A percentile compares a stretch with the other conserved stretches of the same genome.
Conservation (phyloP, 2,888 invertebrate genomes). For the Rhaphigaster nebulosa region DNA sequence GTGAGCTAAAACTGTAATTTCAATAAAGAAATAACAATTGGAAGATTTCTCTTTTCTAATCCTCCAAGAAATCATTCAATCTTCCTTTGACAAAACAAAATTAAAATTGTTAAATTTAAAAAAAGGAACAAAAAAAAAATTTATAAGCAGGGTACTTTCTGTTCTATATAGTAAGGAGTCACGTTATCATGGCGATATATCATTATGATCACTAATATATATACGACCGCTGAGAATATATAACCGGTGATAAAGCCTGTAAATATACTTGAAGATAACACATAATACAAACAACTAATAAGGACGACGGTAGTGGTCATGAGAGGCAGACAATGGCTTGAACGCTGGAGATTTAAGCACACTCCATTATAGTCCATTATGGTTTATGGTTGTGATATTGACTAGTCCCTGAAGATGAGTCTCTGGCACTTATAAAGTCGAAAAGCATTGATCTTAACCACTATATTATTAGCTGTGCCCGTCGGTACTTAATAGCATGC, state of each 20-base stretch:
- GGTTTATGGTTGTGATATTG: background rate
- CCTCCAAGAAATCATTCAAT: no score
- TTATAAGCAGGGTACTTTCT: no score
- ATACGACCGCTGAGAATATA: background rate
- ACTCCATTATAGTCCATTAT: background rate
- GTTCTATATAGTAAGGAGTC: background rate
- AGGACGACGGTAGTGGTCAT: background rate
- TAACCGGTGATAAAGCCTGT: background rate
- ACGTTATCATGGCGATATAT: background rate
- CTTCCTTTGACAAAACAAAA: no score
- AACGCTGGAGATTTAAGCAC: background rate
- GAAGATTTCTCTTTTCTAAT: no score
- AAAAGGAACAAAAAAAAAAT: no score
- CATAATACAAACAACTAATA: conserved; percentile 16
- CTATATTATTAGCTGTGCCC: background rate
- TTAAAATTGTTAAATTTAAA: no score
- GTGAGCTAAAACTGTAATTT: no score
- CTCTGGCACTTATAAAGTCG: background rate
- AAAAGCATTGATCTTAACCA: background rate
- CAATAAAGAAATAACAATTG: no score
- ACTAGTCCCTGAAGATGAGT: background rate
- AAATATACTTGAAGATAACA: background rate
- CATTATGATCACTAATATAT: background rate
- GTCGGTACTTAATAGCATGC: background rate
- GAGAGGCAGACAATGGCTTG: background rate